Conservation (phyloP, 2,888 invertebrate species). For the Pachymerium ferrugineum region DNA sequence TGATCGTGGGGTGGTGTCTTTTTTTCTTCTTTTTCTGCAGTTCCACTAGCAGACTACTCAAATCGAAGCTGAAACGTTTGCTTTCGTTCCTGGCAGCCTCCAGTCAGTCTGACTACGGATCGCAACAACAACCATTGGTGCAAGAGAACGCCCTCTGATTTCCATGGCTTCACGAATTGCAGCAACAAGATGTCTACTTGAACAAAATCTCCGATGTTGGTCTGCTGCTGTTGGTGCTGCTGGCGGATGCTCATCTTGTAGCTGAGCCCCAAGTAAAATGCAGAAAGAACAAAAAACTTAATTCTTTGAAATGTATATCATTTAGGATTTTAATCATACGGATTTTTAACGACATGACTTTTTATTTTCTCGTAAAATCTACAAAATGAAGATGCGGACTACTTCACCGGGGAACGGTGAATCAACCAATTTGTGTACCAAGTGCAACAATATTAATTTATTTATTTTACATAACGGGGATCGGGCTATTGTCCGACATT, state of each 20-base stretch:
- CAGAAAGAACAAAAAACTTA: not conserved
- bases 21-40: slow-evolving; percentile 26
- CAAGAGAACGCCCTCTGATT: slow-evolving; percentile 36
- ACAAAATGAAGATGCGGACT: not conserved
- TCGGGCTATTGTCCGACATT: too few relatives aligned
- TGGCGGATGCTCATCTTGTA: not conserved
- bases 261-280: not conserved
- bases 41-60: slow-evolving; percentile 32
- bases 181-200: not conserved
- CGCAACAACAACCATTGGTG: slow-evolving; percentile 36
- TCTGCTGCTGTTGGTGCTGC: not conserved
- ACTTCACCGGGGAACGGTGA: too few relatives aligned
- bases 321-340: not conserved
- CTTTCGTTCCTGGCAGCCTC: slow-evolving; percentile 35
- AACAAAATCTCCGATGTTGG: too few relatives aligned
- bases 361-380: not conserved
- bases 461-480: too few relatives aligned
- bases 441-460: not conserved
- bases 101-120: slow-evolving; percentile 37
- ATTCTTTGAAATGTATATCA: not conserved
- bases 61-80: slow-evolving; percentile 32
- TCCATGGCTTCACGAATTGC: too few relatives aligned
- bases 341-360: not conserved
- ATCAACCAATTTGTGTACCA: not conserved
- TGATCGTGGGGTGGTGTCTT: slow-evolving; percentile 30